Evolutionary conservation across 2,888 invertebrate species (phyloP).

Genomic region (Penaeus monodon): DNA sequence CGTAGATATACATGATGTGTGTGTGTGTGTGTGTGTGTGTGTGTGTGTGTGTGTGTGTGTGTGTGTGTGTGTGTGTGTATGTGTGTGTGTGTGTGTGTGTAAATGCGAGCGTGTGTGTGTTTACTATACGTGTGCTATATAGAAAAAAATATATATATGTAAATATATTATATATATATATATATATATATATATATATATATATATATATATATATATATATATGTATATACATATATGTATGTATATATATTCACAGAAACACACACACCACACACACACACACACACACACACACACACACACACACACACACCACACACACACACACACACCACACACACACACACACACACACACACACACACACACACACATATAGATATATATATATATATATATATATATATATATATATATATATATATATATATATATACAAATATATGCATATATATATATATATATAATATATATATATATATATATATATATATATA

Average conservation of each 20-base stretch:
- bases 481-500: constrained; percentile 4
- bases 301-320: neutral
- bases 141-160: neutral
- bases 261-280: neutral
- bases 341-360: neutral
- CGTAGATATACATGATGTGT: no score
- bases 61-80: no score
- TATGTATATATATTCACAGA: neutral
- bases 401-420: constrained; percentile 18
- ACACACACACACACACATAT: constrained; percentile 4
- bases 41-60: no score
- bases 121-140: neutral
- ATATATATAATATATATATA: neutral
- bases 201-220: constrained; percentile 3
- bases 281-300: neutral
- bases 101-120: no score
- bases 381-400: constrained; percentile 7
- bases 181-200: neutral
- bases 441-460: neutral
- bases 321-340: neutral
- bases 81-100: no score
- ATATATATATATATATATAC: constrained; percentile 15
- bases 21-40: no score
- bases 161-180: neutral
- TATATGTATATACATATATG: constrained; percentile 1